Conservation (phyloP, 2,888 invertebrate species). For the Lagria hirta region DNA sequence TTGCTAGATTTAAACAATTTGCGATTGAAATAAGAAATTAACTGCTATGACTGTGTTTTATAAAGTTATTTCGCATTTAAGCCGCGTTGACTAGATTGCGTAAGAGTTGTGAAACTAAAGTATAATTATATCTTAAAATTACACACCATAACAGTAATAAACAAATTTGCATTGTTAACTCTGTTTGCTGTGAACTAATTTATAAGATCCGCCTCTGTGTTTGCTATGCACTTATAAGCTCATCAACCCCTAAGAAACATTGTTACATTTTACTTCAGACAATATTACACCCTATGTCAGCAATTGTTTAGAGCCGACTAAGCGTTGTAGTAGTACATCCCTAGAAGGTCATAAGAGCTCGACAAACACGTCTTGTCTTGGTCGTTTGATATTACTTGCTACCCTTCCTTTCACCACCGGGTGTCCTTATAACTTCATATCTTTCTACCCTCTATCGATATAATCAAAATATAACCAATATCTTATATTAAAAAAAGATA, state of each 20-base stretch:
- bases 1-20: too few relatives aligned
- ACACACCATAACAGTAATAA: slow-evolving; percentile 15
- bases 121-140: too few relatives aligned
- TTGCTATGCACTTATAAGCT: slow-evolving; percentile 27
- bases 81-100: too few relatives aligned
- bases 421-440: too few relatives aligned
- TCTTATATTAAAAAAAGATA: too few relatives aligned
- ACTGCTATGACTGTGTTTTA: too few relatives aligned
- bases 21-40: too few relatives aligned
- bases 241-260: slow-evolving; percentile 24
- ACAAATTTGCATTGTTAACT: slow-evolving; percentile 18
- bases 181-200: slow-evolving; percentile 18
- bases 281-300: slow-evolving; percentile 27
- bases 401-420: too few relatives aligned
- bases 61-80: too few relatives aligned
- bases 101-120: too few relatives aligned
- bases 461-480: too few relatives aligned
- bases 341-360: slow-evolving; percentile 27
- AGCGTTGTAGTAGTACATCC: slow-evolving; percentile 20
- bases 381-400: slow-evolving; percentile 26
- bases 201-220: slow-evolving; percentile 18
- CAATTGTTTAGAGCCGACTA: slow-evolving; percentile 26
- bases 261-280: slow-evolving; percentile 23
- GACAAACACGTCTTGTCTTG: slow-evolving; percentile 29
- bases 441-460: too few relatives aligned